Conservation (phyloP, 2,797 vertebrate genomes). For the Neostethus bicornis region DNA sequence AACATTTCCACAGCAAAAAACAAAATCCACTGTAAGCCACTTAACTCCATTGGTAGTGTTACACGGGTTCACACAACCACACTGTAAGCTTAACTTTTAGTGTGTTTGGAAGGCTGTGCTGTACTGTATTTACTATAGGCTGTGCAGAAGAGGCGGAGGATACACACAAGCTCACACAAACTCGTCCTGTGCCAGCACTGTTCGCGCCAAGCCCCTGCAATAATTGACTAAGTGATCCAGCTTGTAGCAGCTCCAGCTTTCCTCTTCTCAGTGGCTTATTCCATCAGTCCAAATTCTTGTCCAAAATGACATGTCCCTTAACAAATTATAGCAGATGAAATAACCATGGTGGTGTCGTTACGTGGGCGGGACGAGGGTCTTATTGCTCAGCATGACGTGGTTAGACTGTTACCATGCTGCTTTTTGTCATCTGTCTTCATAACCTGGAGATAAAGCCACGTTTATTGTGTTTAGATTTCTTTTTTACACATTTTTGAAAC, state of each 20-base stretch:
- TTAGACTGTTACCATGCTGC: slow-evolving; percentile 28
- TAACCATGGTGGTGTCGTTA: slow-evolving; percentile 83
- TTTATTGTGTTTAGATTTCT: slow-evolving; percentile 4
- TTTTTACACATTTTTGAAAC: slow-evolving; percentile 10
- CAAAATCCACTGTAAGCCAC: slow-evolving; percentile 40
- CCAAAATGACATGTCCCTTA: slow-evolving; percentile 81
- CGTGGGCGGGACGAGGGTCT: slow-evolving; percentile 59
- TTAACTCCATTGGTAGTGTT: slow-evolving; percentile 16
- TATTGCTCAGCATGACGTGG: slow-evolving; percentile 68
- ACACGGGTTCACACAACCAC: not conserved
- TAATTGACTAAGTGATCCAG: slow-evolving; percentile 73
- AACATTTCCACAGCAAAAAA: slow-evolving; percentile 35
- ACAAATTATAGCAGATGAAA: slow-evolving; percentile 85
- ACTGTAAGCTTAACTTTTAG: not conserved
- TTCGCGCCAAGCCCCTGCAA: slow-evolving; percentile 54
- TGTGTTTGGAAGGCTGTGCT: not conserved
- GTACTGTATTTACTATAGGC: slow-evolving; percentile 15
- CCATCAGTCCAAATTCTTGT: slow-evolving; percentile 77
- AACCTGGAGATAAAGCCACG: not conserved
- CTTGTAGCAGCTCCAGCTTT: slow-evolving; percentile 56
- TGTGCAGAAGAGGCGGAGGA: slow-evolving; percentile 22
- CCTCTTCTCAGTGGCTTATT: slow-evolving; percentile 65
- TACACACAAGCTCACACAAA: slow-evolving; percentile 17
- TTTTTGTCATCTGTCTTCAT: slow-evolving; percentile 4
- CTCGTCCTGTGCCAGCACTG: slow-evolving; percentile 25